Base-by-base conservation (phyloP, 2,888 invertebrate species). In the Sesia bembeciformis region DNA sequence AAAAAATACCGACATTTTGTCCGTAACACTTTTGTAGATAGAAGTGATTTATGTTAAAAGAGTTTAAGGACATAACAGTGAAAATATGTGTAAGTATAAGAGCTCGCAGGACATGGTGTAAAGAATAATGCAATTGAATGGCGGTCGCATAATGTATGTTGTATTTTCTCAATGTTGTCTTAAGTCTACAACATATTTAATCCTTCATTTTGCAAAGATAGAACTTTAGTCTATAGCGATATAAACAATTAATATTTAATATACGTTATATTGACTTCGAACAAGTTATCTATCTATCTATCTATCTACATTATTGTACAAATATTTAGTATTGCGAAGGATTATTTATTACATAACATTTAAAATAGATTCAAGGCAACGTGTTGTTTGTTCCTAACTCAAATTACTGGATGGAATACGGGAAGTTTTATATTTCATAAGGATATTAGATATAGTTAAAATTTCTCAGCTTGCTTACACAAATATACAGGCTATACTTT, bases 361-460 rank as follows among this genome's bases (percentile, higher is more conserved):
- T 80, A 70, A 68, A 70, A 72, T 72, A 75, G 72, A 72, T 76
- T 82, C 80, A 87, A 86, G 84, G 87, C 85, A 87, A 82, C 84
- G 69, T 77, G 81, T 81, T 81, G 77, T 70, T 78, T 76, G 76
- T 76, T 66, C 66, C 71, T 77, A 76, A 68, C 65, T 76, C 72
- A 71, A 75, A 57, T 54, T 72, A 68, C 65, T 64, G 62, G 68
- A 61, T 50, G 72, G 69, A 76, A 74, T 74, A 73, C 70, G 63
- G 70, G 67, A 67, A 67, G 64, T 23, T 23, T 23, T 23, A 23
- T 23, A 23, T 23, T 23, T 23, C 23, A 23, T 23, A 23, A 23
- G 23, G 23, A 23, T 23, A 23, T 23, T 23, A 23, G 23, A 23
- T 23, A 23, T 23, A 23, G 2, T 23, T 23, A 23, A 23, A 23